Evolutionary conservation across 2,797 vertebrate genomes (phyloP).

Genomic region (Hozukius guyotensis): DNA sequence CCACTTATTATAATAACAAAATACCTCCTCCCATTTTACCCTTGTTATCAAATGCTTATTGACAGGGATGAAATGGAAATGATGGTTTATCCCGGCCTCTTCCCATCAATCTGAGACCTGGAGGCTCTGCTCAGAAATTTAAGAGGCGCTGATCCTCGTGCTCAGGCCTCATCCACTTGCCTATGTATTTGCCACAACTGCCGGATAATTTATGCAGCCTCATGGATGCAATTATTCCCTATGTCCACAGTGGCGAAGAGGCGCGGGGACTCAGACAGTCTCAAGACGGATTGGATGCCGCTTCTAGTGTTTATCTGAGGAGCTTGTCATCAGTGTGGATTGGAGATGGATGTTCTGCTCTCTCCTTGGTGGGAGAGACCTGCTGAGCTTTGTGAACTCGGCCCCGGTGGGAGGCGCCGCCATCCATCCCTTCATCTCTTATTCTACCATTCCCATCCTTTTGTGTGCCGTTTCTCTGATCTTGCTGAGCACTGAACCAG

Average conservation of each 20-base stretch:
- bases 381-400: conserved; percentile 51
- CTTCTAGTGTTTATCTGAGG: conserved; percentile 63
- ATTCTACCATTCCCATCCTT: conserved; percentile 7
- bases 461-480: conserved; percentile 19
- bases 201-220: conserved; percentile 79
- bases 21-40: conserved; percentile 31
- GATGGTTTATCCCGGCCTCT: conserved; percentile 53
- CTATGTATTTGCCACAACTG: conserved; percentile 67
- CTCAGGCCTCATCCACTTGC: conserved; percentile 53
- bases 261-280: conserved; percentile 35
- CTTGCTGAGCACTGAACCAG: conserved; percentile 17
- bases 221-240: conserved; percentile 80
- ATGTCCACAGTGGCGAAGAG: conserved; percentile 56
- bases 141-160: conserved; percentile 57
- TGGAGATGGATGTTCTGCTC: conserved; percentile 55
- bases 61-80: conserved; percentile 75
- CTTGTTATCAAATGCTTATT: conserved; percentile 68
- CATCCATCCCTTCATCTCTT: conserved; percentile 20
- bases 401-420: conserved; percentile 28
- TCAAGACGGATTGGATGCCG: conserved; percentile 50
- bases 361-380: conserved; percentile 25
- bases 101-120: conserved; percentile 63
- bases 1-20: conserved; percentile 63
- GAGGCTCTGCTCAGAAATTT: conserved; percentile 50
- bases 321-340: conserved; percentile 54